A percentile compares a stretch with the other conserved stretches of the same genome.
Evolutionary conservation across 2,797 vertebrate genomes (phyloP).

Genomic region (Anabas testudineus): DNA sequence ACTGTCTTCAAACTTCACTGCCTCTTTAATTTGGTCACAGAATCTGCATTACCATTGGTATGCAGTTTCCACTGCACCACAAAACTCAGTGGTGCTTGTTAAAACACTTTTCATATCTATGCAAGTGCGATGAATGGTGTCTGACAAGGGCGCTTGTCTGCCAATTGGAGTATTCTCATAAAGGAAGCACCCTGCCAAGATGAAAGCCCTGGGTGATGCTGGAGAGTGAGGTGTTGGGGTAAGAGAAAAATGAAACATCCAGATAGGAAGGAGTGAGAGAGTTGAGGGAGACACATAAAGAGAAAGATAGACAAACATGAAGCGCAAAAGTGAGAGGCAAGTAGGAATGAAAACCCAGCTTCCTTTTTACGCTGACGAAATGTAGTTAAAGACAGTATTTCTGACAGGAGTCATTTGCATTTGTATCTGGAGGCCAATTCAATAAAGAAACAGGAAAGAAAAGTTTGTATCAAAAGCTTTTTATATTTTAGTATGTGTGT

Average conservation of each 20-base stretch:
- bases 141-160: slow-evolving; percentile 80
- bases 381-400: slow-evolving; percentile 16
- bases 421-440: slow-evolving; percentile 7
- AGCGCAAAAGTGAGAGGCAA: slow-evolving; percentile 13
- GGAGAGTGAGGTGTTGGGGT: slow-evolving; percentile 63
- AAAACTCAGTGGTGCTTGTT: slow-evolving; percentile 76
- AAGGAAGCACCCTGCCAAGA: slow-evolving; percentile 77
- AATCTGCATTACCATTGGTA: slow-evolving; percentile 61
- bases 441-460: background rate
- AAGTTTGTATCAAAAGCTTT: slow-evolving; percentile 5
- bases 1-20: slow-evolving; percentile 46
- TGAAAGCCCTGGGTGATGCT: slow-evolving; percentile 74
- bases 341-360: slow-evolving; percentile 2
- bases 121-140: slow-evolving; percentile 79
- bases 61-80: slow-evolving; percentile 55
- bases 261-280: slow-evolving; percentile 33
- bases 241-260: slow-evolving; percentile 55
- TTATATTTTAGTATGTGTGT: background rate
- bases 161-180: slow-evolving; percentile 79
- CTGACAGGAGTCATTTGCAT: slow-evolving; percentile 22
- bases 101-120: slow-evolving; percentile 79
- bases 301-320: slow-evolving; percentile 21
- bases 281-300: slow-evolving; percentile 16
- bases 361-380: slow-evolving; percentile 3
- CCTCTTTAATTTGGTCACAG: slow-evolving; percentile 69